Base-by-base conservation (phyloP, 2,797 vertebrate species). In the Epinephelus coioides region DNA sequence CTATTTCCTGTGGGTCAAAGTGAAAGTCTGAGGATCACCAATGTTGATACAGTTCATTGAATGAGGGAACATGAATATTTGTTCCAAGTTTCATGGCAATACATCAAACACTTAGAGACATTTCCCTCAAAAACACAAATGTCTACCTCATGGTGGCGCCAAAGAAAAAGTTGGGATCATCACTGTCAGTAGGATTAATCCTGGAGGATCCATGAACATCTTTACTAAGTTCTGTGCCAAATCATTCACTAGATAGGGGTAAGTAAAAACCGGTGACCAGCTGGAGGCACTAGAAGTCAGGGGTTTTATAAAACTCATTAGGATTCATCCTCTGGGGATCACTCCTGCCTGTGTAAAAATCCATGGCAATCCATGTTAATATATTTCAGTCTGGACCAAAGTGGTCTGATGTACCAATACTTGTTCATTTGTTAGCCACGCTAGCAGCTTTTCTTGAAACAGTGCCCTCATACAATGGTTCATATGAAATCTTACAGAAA, bases 171-270 rank as follows among this genome's bases (percentile, higher is more conserved):
- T 13, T 6, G 15, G 3, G 4, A 49, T 46, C 8, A 34, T 47
- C 25, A 49, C 12, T 34, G 43, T 74, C 30, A 2, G 44, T 47
- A 59, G 10, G 12, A 25, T 53, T 62, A 25, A 63, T 6, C 15
- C 5, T 67, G 21, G 43, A 21, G 44, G 34, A 51, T 21, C 23
- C 46, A 21, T 60, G 18, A 67, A 51, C 18, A 75, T 76, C 17
- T 44, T n/a, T 19, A 25, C 11, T n/a, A 47, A 34, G 61, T 53
- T 19, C 50, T 25, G 11, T 13, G 15, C 7, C 5, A 12, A 63
- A 19, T 43, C 21, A 9, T 27, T 14, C 21, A 21, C 12, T 7
- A 55, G n/a, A 54, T 25, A 2, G 27, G 27, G 9, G 4, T 53
- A n/a, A 38, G 5, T 7, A 4, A 61, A 68, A 43, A 10, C 13